A percentile compares a stretch with the other conserved stretches of the same genome.
Conservation (phyloP, 2,113 vertebrate species). For the Brachyistius frenatus region DNA sequence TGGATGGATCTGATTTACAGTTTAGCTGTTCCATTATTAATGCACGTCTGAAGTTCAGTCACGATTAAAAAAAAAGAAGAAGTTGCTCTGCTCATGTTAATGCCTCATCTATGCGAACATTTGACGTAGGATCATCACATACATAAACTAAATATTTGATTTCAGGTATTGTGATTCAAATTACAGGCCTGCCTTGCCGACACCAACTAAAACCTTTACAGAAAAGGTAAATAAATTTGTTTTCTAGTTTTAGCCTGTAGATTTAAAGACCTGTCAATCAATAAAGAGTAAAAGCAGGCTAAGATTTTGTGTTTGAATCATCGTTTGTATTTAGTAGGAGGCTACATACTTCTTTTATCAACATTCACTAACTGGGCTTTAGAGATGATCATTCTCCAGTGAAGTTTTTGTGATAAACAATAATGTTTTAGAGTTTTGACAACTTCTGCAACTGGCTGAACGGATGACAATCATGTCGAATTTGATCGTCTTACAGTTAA, state of each 20-base stretch:
- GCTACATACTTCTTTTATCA: background rate
- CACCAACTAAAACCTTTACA: background rate
- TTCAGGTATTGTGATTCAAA: slow-evolving; percentile 4
- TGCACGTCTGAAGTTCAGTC: background rate
- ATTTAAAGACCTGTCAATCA: background rate
- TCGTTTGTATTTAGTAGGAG: slow-evolving; percentile 7
- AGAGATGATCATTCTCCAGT: background rate
- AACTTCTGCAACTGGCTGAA: slow-evolving; percentile 2
- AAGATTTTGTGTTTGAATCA: slow-evolving; percentile 1
- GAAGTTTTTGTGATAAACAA: background rate
- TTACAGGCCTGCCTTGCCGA: background rate
- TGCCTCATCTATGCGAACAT: background rate
- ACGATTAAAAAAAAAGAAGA: background rate
- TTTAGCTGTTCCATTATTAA: background rate
- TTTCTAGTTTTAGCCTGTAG: background rate
- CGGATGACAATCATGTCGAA: background rate
- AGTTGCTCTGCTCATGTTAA: background rate
- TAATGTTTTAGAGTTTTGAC: background rate
- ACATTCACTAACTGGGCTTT: background rate
- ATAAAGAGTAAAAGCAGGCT: background rate
- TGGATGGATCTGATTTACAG: slow-evolving; percentile 27
- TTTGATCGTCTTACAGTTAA: slow-evolving; percentile 16
- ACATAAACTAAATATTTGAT: background rate
- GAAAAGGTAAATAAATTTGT: background rate
- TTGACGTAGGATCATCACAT: slow-evolving; percentile 7